Evolutionary conservation across 1,140 invertebrate genomes (phyloP).

Genomic region (Portunus trituberculatus): DNA sequence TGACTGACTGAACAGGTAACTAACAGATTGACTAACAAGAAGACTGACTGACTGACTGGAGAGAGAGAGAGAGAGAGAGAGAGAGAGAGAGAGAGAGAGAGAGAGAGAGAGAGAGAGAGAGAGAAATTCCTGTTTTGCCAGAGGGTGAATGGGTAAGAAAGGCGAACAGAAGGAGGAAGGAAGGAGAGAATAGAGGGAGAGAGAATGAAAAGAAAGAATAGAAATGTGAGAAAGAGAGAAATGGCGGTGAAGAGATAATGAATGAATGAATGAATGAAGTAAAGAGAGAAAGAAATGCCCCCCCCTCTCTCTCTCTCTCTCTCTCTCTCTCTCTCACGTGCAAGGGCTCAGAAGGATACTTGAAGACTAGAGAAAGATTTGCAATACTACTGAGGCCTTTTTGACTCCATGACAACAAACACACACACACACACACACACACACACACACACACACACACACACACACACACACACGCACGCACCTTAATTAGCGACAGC

Average conservation of each 20-base stretch:
- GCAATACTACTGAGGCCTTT: not conserved
- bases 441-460: constrained; percentile 20
- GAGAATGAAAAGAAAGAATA: not conserved
- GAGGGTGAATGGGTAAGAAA: not conserved
- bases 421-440: constrained; percentile 18
- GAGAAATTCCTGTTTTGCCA: too few species aligned
- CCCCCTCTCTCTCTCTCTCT: not conserved
- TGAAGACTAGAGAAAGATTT: not conserved
- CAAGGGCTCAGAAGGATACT: not conserved
- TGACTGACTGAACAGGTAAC: too few species aligned
- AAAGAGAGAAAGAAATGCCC: too few species aligned
- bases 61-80: too few species aligned
- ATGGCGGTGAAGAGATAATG: not conserved
- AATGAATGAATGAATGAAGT: too few species aligned
- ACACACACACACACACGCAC: not conserved
- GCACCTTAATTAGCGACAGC: too few species aligned
- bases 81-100: not conserved
- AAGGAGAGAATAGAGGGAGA: not conserved
- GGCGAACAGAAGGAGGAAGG: not conserved
- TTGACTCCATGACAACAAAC: not conserved
- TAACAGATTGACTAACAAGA: too few species aligned
- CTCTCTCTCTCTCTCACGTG: not conserved
- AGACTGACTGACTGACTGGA: too few species aligned
- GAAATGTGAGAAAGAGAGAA: not conserved
- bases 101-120: not conserved